phyloP scores from a whole-genome alignment of 2,888 invertebrate species.

The Cistogaster globosa region DNA sequence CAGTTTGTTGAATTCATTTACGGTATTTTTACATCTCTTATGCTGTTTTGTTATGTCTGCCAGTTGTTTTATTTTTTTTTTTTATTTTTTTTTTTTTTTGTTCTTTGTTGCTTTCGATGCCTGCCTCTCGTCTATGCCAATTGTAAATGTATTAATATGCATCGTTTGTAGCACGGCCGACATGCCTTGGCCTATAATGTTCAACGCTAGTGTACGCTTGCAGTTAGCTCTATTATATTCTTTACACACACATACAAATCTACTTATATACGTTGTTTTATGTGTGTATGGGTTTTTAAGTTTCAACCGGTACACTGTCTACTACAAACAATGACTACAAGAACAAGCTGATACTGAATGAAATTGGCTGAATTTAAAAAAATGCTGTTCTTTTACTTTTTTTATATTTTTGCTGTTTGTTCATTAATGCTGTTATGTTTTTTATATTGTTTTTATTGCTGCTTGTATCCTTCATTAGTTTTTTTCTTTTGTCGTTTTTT shows the following conservation, averaged over 20 bases:
- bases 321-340: not conserved
- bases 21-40: constrained; percentile 24
- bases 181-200: constrained; percentile 38
- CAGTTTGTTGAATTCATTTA: constrained; percentile 60
- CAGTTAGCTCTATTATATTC: constrained; percentile 33
- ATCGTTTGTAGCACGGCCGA: constrained; percentile 64
- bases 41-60: constrained; percentile 51
- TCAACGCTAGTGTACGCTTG: not conserved
- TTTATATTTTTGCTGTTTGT: not conserved
- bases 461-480: constrained; percentile 33
- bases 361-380: constrained; percentile 61
- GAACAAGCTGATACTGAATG: constrained; percentile 55
- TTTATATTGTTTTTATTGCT: constrained; percentile 24
- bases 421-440: constrained; percentile 13
- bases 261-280: not conserved
- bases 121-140: constrained; percentile 44
- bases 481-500: too few relatives aligned
- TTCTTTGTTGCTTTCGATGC: constrained; percentile 24
- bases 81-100: too few relatives aligned
- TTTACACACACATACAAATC: not conserved
- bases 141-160: constrained; percentile 70
- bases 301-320: not conserved
- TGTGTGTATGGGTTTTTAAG: not conserved
- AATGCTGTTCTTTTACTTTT: constrained; percentile 17
- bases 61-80: constrained; percentile 29